Conservation (phyloP, 1,140 invertebrate species). For the Helicoverpa armigera region DNA sequence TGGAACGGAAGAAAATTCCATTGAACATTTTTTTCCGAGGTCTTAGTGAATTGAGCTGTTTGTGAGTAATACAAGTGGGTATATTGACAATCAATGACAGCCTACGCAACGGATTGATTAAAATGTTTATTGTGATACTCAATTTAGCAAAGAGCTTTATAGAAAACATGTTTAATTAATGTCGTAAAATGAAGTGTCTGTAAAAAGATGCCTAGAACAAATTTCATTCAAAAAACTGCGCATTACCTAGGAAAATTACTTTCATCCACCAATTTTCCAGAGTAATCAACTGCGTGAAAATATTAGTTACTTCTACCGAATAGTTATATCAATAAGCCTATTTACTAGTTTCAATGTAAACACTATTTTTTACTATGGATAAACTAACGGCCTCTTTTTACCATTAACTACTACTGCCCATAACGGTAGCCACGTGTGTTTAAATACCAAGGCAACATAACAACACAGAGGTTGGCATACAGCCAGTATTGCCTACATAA, state of each 20-base stretch:
- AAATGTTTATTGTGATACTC: background rate
- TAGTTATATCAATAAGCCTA: too few species aligned
- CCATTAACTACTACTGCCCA: background rate
- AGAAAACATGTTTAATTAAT: too few species aligned
- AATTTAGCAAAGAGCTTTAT: background rate
- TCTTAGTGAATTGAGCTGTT: background rate
- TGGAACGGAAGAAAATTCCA: slow-evolving; percentile 30
- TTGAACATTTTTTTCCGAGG: background rate
- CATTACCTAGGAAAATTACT: too few species aligned
- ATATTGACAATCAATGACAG: background rate
- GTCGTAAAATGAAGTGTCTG: too few species aligned
- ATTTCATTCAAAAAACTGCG: too few species aligned
- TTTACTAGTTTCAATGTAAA: background rate
- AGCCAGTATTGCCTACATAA: slow-evolving; percentile 31
- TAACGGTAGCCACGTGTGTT: slow-evolving; percentile 8
- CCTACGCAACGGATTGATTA: slow-evolving; percentile 1
- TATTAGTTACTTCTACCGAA: too few species aligned
- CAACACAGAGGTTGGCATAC: slow-evolving; percentile 1
- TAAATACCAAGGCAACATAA: slow-evolving; percentile 44
- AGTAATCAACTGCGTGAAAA: too few species aligned
- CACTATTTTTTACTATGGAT: background rate
- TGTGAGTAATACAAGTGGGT: background rate
- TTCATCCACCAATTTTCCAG: too few species aligned
- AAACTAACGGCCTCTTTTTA: background rate
- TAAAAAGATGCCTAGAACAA: too few species aligned